Percentiles rank a stretch among this genome's conserved stretches.
These are phyloP conservation scores for Icerya purchasi DNA, from an alignment of 2,888 invertebrate species.

Conservation along the genomic window DNA sequence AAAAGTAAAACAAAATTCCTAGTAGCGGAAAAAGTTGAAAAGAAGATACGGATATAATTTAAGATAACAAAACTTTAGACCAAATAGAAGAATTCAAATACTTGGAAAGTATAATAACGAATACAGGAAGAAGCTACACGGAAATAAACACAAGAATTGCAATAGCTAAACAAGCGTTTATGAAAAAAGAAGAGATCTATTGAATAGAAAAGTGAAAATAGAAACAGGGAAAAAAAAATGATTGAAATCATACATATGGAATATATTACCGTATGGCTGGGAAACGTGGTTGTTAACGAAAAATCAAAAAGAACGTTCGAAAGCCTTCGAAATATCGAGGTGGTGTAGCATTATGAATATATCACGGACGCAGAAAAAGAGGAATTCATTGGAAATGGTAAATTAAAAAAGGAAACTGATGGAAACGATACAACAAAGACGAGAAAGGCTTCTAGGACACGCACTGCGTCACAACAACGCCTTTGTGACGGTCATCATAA, in stretches of 20 bases:
- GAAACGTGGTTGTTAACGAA: background rate
- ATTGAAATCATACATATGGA: background rate
- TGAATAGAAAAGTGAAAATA: background rate
- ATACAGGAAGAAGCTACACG: background rate
- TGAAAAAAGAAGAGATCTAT: background rate
- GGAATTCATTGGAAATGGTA: background rate
- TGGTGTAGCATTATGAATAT: background rate
- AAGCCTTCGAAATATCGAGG: background rate
- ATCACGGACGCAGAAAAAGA: background rate
- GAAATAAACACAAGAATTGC: background rate
- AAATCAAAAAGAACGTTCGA: background rate
- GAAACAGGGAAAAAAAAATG: background rate
- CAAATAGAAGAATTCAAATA: background rate
- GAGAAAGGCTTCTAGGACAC: background rate
- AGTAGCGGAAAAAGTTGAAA: background rate
- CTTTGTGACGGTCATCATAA: background rate
- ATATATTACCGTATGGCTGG: background rate
- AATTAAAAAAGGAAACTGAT: background rate
- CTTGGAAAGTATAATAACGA: background rate
- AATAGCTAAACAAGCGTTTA: background rate
- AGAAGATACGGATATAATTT: background rate
- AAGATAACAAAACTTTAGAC: background rate
- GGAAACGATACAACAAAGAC: background rate
- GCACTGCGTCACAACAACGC: too few species aligned
- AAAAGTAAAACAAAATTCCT: background rate